phyloP scores from a whole-genome alignment of 2,797 vertebrate genomes.

The Graptemys geographica region DNA sequence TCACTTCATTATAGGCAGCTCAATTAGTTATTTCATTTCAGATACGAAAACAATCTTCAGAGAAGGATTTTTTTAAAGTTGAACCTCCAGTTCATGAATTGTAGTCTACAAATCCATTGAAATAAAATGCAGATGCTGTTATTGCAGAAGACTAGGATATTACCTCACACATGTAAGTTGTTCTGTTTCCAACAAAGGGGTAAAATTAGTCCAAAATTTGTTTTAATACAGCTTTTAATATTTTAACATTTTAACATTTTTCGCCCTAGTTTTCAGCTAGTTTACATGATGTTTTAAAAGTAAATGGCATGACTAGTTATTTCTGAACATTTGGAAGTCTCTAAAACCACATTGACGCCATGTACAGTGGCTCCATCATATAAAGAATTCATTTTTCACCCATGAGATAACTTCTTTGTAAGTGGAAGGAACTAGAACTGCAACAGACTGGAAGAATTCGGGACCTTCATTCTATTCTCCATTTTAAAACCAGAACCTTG shows the following conservation, averaged over 20 bases:
- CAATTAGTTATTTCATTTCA: slow-evolving; percentile 44
- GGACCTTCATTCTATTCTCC: background rate
- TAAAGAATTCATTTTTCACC: background rate
- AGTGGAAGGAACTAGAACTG: background rate
- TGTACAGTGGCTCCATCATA: background rate
- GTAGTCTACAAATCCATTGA: slow-evolving; percentile 44
- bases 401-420: background rate
- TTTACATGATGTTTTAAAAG: background rate
- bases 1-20: slow-evolving; percentile 32
- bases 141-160: slow-evolving; percentile 34
- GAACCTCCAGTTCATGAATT: slow-evolving; percentile 44
- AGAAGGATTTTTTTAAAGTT: slow-evolving; percentile 19
- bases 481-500: background rate
- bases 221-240: background rate
- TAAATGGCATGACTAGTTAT: background rate
- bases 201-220: background rate
- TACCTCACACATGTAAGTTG: background rate
- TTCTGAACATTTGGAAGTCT: background rate
- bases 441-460: background rate
- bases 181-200: background rate
- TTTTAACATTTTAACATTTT: slow-evolving; percentile 31
- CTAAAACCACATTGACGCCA: background rate
- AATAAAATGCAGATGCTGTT: slow-evolving; percentile 9
- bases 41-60: slow-evolving; percentile 35
- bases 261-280: background rate